Percentiles rank a stretch among this genome's conserved stretches.
These are phyloP conservation scores for Perca flavescens DNA, from an alignment of 2,113 vertebrate genomes.

Conservation along the genomic window DNA sequence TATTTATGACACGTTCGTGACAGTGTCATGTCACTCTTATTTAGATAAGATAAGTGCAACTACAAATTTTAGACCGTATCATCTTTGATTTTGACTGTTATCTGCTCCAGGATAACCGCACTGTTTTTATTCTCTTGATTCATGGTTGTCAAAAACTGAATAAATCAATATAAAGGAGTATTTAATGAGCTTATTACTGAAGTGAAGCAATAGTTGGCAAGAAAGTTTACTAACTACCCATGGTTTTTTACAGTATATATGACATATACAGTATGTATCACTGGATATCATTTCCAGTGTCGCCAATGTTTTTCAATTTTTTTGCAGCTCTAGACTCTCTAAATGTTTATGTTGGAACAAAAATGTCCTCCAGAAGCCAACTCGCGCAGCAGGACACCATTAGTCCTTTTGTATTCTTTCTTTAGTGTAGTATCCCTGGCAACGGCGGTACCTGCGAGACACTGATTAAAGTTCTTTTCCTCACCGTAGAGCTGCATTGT, in stretches of 20 bases:
- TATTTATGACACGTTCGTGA: no score
- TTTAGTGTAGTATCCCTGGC: slow-evolving; percentile 75
- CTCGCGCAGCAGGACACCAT: slow-evolving; percentile 72
- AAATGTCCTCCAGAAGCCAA: slow-evolving; percentile 60
- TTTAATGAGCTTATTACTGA: slow-evolving; percentile 19
- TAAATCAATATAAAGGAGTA: neutral
- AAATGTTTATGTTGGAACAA: slow-evolving; percentile 62
- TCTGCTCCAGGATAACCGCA: no score
- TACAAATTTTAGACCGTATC: no score
- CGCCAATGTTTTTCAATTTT: slow-evolving; percentile 43
- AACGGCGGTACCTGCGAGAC: slow-evolving; percentile 76
- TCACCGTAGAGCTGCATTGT: slow-evolving; percentile 57
- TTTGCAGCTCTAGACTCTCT: slow-evolving; percentile 43
- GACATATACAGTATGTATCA: neutral
- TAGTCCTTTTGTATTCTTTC: slow-evolving; percentile 74
- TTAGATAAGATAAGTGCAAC: no score
- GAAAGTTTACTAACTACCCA: slow-evolving; percentile 10
- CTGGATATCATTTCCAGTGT: neutral
- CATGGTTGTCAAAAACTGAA: no score
- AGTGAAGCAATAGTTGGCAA: slow-evolving; percentile 2
- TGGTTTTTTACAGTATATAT: neutral
- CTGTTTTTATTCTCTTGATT: no score
- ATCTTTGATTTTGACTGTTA: no score
- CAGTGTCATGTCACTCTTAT: no score
- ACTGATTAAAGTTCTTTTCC: slow-evolving; percentile 74